Conservation (phyloP, 2,888 invertebrate species). For the Stenoptilia bipunctidactyla region DNA sequence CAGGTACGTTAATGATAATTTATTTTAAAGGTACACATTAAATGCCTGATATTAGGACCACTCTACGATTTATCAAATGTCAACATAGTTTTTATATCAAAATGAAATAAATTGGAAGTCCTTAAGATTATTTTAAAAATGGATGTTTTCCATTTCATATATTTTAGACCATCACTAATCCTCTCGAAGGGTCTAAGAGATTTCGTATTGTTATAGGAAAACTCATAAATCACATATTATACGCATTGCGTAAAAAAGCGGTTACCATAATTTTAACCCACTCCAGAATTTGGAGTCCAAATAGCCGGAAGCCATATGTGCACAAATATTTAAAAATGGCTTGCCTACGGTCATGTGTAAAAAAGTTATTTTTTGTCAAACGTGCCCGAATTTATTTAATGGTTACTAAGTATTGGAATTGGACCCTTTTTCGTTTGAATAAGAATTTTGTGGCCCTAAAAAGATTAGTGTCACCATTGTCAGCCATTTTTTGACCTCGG, state of each 20-base stretch:
- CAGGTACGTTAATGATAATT: too few species aligned
- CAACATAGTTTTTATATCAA: too few species aligned
- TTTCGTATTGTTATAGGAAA: constrained; percentile 16
- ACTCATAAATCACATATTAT: constrained; percentile 39
- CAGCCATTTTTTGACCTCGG: constrained; percentile 40
- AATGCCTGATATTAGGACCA: too few species aligned
- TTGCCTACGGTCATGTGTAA: constrained; percentile 49
- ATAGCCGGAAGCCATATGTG: constrained; percentile 68
- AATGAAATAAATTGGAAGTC: constrained; percentile 20
- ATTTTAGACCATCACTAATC: constrained; percentile 24
- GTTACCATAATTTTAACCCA: constrained; percentile 45
- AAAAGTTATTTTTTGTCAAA: constrained; percentile 28
- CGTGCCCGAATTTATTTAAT: constrained; percentile 59
- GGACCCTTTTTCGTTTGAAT: constrained; percentile 57
- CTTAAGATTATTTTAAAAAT: constrained; percentile 31
- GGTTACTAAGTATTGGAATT: constrained; percentile 57
- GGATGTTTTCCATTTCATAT: constrained; percentile 13
- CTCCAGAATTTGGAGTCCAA: too few species aligned
- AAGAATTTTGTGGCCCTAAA: constrained; percentile 43
- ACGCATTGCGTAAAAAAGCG: constrained; percentile 32
- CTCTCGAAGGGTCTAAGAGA: constrained; percentile 17
- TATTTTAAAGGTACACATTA: too few species aligned
- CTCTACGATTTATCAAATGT: too few species aligned
- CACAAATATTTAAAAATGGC: constrained; percentile 66
- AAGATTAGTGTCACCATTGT: constrained; percentile 61